Percentiles rank a stretch among this genome's conserved stretches.
Evolutionary conservation across 2,888 invertebrate species (phyloP).

Genomic region (Tipula confusa): DNA sequence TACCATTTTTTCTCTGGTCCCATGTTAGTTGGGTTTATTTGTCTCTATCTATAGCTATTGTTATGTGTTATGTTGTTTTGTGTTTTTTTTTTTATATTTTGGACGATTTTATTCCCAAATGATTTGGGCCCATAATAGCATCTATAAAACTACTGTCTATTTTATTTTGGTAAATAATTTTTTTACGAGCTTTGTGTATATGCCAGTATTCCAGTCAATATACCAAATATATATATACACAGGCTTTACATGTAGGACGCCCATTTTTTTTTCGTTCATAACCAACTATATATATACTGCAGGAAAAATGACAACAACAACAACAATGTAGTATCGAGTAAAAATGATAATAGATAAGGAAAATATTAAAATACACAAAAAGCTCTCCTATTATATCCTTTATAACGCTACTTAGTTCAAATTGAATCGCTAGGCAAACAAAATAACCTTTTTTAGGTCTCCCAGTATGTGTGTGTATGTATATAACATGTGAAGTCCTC

Average conservation of each 20-base stretch:
- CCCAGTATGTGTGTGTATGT: not conserved
- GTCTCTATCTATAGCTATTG: not conserved
- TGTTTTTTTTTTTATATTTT: too few relatives aligned
- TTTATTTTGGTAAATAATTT: not conserved
- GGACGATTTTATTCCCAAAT: slow-evolving; percentile 3
- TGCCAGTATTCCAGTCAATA: not conserved
- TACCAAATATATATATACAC: too few relatives aligned
- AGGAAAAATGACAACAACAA: not conserved
- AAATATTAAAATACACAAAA: not conserved
- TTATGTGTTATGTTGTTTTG: not conserved
- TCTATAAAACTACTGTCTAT: not conserved
- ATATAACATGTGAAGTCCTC: not conserved
- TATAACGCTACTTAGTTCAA: not conserved
- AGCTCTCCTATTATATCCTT: not conserved
- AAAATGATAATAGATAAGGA: not conserved
- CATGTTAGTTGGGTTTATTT: not conserved
- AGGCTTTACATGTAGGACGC: not conserved
- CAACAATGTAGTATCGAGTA: not conserved
- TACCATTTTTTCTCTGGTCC: not conserved
- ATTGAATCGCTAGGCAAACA: not conserved
- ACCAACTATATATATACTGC: not conserved
- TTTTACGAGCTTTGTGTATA: not conserved
- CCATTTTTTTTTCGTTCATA: not conserved
- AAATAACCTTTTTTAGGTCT: not conserved
- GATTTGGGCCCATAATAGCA: not conserved